Evolutionary conservation across 2,888 invertebrate species (phyloP).

Genomic region (Chaetogeoica ovagalla): DNA sequence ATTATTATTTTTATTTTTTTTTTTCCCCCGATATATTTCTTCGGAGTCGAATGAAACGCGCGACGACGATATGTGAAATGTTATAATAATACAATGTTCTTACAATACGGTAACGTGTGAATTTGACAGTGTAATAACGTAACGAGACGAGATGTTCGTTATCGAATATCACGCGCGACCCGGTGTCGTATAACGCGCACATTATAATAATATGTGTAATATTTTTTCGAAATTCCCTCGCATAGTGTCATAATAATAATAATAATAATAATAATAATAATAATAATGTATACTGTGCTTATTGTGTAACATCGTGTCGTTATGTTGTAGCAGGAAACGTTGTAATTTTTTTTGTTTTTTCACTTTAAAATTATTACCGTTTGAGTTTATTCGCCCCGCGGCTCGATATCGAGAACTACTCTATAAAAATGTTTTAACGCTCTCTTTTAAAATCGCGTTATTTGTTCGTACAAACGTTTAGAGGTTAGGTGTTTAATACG

Average conservation of each 20-base stretch:
- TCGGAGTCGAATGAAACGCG: neutral
- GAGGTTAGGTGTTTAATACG: neutral
- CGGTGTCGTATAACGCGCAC: slow-evolving; percentile 7
- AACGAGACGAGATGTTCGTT: neutral
- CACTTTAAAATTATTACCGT: slow-evolving; percentile 6
- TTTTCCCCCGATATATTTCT: no score
- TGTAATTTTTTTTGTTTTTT: neutral
- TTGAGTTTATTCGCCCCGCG: neutral
- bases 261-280: no score
- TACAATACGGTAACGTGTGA: slow-evolving; percentile 2
- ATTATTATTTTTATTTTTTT: neutral
- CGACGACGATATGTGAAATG: neutral
- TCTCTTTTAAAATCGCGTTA: neutral
- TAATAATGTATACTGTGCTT: no score
- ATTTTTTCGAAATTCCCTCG: neutral
- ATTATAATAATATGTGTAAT: neutral
- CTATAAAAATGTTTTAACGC: neutral
- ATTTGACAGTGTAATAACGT: slow-evolving; percentile 23
- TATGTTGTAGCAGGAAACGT: neutral
- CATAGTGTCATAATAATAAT: neutral
- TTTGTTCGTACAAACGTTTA: neutral
- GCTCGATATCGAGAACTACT: slow-evolving; percentile 3
- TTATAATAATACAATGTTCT: neutral
- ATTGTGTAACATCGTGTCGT: no score
- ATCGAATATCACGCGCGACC: slow-evolving; percentile 4